A percentile compares a stretch with the other conserved stretches of the same genome.
Conservation (phyloP, 2,113 vertebrate species). For the Paralichthys olivaceus region DNA sequence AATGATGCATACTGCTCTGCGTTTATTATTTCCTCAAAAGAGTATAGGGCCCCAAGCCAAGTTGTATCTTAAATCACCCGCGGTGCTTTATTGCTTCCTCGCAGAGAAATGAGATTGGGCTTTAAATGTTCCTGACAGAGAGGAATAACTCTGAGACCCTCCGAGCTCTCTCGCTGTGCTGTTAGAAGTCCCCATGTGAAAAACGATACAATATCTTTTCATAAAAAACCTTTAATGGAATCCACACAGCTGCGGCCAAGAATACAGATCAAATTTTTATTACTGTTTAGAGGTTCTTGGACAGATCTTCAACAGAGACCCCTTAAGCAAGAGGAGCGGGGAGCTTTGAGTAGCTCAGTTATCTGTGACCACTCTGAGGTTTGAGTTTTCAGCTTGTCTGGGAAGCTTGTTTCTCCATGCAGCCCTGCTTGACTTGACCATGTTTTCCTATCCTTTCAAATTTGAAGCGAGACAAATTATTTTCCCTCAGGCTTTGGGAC, state of each 20-base stretch:
- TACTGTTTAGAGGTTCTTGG: conserved; percentile 38
- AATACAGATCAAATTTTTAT: conserved; percentile 57
- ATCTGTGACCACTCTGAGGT: conserved; percentile 51
- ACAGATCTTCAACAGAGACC: conserved; percentile 48
- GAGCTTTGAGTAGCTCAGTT: conserved; percentile 30
- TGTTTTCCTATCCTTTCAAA: conserved; percentile 39
- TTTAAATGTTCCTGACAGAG: conserved; percentile 55
- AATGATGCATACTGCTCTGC: conserved; percentile 36
- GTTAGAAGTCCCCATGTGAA: conserved; percentile 51
- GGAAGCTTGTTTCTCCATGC: conserved; percentile 51
- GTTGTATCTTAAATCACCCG: conserved; percentile 67
- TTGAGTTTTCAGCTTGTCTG: not conserved
- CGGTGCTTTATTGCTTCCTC: conserved; percentile 69
- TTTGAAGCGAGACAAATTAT: conserved; percentile 33
- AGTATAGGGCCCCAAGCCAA: conserved; percentile 50
- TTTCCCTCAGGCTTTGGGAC: not conserved
- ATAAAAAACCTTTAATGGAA: conserved; percentile 67
- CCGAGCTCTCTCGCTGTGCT: conserved; percentile 37
- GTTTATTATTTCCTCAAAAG: conserved; percentile 53
- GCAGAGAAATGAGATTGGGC: conserved; percentile 64
- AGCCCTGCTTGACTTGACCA: conserved; percentile 32
- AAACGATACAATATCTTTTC: conserved; percentile 69
- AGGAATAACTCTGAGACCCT: conserved; percentile 52
- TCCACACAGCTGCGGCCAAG: conserved; percentile 43
- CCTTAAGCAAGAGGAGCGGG: conserved; percentile 41